A percentile compares a stretch with the other conserved stretches of the same genome.
Evolutionary conservation across 2,797 vertebrate genomes (phyloP).

Genomic region (Heliangelus exortis): DNA sequence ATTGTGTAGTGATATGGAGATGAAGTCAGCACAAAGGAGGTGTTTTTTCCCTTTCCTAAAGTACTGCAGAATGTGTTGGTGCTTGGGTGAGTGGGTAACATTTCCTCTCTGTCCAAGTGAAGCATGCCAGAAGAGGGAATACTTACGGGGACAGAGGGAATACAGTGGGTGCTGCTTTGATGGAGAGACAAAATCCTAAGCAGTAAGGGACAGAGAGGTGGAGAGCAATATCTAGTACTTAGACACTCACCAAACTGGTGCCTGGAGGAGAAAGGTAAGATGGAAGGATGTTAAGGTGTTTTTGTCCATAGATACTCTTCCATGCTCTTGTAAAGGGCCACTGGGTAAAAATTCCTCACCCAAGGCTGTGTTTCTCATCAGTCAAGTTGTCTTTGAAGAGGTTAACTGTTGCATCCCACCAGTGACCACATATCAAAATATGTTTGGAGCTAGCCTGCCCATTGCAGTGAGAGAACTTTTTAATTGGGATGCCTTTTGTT

Average conservation of each 20-base stretch:
- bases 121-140: accelerated
- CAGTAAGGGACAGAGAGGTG: not conserved
- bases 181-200: not conserved
- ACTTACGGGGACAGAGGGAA: too few species aligned
- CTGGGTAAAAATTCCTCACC: not conserved
- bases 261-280: not conserved
- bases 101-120: not conserved
- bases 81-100: not conserved
- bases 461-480: not conserved
- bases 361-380: not conserved
- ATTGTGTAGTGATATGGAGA: not conserved
- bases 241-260: not conserved
- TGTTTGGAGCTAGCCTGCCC: not conserved
- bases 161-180: not conserved
- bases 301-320: not conserved
- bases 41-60: not conserved
- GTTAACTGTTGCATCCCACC: not conserved
- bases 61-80: not conserved
- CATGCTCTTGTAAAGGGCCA: not conserved
- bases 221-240: not conserved
- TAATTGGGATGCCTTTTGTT: not conserved
- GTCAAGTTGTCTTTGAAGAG: accelerated
- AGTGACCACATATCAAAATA: not conserved
- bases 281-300: not conserved
- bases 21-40: not conserved